phyloP scores from a whole-genome alignment of 2,888 invertebrate species.

The Stenchaetothrips biformis region DNA sequence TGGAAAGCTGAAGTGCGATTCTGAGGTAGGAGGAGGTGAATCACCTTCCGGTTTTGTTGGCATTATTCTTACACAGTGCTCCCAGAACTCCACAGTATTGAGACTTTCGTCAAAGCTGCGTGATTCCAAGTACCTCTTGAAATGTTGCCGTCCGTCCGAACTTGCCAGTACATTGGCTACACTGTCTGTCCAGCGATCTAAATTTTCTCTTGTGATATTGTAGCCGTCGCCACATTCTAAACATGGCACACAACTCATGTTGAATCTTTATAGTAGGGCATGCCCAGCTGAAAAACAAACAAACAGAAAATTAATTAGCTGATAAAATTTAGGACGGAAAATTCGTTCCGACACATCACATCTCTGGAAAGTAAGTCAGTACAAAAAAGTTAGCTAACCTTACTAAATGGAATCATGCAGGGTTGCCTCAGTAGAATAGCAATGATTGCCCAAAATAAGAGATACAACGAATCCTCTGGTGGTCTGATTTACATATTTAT shows the following conservation, averaged over 20 bases:
- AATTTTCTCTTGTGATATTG: conserved; percentile 33
- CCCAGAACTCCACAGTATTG: conserved; percentile 36
- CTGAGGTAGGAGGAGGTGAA: background rate
- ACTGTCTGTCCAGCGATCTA: conserved; percentile 36
- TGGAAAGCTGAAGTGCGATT: background rate
- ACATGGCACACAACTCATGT: conserved; percentile 34
- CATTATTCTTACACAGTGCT: conserved; percentile 32
- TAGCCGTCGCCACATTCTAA: conserved; percentile 32
- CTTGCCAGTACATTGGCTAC: conserved; percentile 35
- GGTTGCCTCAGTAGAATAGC: too few relatives aligned
- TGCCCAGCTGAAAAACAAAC: background rate
- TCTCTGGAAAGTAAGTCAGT: background rate
- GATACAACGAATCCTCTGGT: too few relatives aligned
- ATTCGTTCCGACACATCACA: too few relatives aligned
- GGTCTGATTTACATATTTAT: background rate
- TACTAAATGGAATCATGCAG: background rate
- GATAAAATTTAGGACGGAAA: too few relatives aligned
- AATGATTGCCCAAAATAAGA: too few relatives aligned
- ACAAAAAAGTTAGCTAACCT: background rate
- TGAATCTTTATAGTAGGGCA: background rate
- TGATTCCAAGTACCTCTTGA: conserved; percentile 34
- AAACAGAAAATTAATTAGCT: background rate
- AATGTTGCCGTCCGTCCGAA: conserved; percentile 34
- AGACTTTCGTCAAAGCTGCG: conserved; percentile 34
- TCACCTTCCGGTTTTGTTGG: background rate